Base-by-base conservation (phyloP, 1,140 invertebrate species). In the Nixonia krombeini region DNA sequence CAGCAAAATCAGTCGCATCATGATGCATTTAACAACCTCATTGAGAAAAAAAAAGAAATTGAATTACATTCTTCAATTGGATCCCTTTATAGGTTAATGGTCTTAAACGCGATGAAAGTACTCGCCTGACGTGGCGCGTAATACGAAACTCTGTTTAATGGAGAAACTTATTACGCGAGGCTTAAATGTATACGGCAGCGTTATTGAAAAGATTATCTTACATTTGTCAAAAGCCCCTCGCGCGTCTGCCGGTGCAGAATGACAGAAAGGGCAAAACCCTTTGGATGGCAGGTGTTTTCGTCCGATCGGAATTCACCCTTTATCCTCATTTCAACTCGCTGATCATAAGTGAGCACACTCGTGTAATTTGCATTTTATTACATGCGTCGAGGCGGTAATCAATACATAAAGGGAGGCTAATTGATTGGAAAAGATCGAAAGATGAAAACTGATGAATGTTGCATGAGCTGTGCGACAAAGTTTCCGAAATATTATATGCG, bases 341-440 rank as follows among this genome's bases (percentile, higher is more conserved):
- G 64, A 56, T 62, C 52, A 16, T 53, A 68, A 68, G 61, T 68
- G 46, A 62, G 56, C 38, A 25, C 42, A 46, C 53, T 68, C 58
- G 49, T 62, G 58, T 55, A 56, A 68, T 68, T 68, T 68, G 65
- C 65, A 68, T 68, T 68, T 68, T 62, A 68, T 68, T 62, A 51
- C 58, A 35, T 9, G 13, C 31, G 9, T 31, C 13, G 56, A 46
- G 52, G 57, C 49, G 42, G 21, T 44, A 49, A 58, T 62, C 65
- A 57, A 61, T 67, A 53, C 15, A 41, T 21, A 41, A 12, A 56
- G 45, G 16, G 50, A 56, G n/a, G n/a, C 46, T 29, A 33, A 40
- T 57, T 50, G 25, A 26, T 35, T 35, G 1, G 13, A 13, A 35
- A 15, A 35, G 12, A 13, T 35, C 3, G 6, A 21, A 3, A 35